Base-by-base conservation (phyloP, 1,140 invertebrate species). In the Trigoniulus corallinus region DNA sequence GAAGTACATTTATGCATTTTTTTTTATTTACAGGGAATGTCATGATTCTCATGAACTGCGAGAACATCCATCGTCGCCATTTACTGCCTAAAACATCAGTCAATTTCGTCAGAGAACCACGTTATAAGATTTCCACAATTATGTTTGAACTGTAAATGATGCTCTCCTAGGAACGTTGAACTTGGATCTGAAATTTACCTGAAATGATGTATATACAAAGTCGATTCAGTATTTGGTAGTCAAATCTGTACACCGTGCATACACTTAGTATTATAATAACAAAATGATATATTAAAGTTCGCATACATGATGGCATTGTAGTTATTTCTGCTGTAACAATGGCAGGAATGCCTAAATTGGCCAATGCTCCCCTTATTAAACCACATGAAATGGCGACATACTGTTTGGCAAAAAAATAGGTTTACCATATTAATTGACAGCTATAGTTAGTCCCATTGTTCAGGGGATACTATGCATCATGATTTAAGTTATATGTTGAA, bases 381-480 rank as follows among this genome's bases (percentile, higher is more conserved):
- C 95, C 95, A 72, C 93, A 96, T 1, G 93, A 94, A 61, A 94
- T 94, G 4, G 91, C 84, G 45, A 98, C 77, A 75, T 86, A 92
- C 77, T 84, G n/a, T n/a, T n/a, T n/a, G n/a, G 71, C 39, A 75
- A 76, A 58, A 44, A 40, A 54, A 57, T 51, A 47, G 53, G 23
- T 41, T 34, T 44, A 23, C 15, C 43, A 43, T n/a, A n/a, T n/a
- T n/a, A n/a, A n/a, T n/a, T n/a, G n/a, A n/a, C n/a, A n/a, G n/a
- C n/a, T n/a, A n/a, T n/a, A n/a, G n/a, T n/a, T n/a, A n/a, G n/a
- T n/a, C n/a, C n/a, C n/a, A n/a, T n/a, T n/a, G n/a, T n/a, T n/a
- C n/a, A n/a, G n/a, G n/a, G n/a, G n/a, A n/a, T n/a, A n/a, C n/a
- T n/a, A n/a, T n/a, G n/a, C n/a, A n/a, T n/a, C n/a, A n/a, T n/a